phyloP scores from a whole-genome alignment of 2,888 invertebrate species.

The Mythimna lalbum region DNA sequence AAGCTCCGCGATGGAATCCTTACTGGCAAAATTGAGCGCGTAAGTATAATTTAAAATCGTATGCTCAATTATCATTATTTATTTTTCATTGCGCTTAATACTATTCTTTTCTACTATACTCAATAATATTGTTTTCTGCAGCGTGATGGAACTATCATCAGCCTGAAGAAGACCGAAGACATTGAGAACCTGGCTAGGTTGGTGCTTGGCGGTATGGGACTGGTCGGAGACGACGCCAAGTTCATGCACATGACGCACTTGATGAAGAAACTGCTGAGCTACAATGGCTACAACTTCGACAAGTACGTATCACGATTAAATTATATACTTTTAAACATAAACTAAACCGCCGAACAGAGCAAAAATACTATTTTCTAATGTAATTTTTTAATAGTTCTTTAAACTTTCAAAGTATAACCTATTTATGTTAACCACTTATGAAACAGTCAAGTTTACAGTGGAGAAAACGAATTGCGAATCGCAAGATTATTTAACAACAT shows the following conservation, averaged over 20 bases:
- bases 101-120: slow-evolving; percentile 10
- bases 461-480: background rate
- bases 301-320: slow-evolving; percentile 75
- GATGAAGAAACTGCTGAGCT: slow-evolving; percentile 80
- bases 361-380: background rate
- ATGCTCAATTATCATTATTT: background rate
- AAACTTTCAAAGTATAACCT: background rate
- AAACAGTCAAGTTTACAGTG: background rate
- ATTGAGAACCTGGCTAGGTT: slow-evolving; percentile 92
- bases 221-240: slow-evolving; percentile 89
- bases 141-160: slow-evolving; percentile 91
- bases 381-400: background rate
- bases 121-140: slow-evolving; percentile 54
- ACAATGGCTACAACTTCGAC: slow-evolving; percentile 81
- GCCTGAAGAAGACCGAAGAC: slow-evolving; percentile 92
- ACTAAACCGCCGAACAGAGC: background rate
- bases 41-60: slow-evolving; percentile 67
- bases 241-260: slow-evolving; percentile 83
- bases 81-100: background rate
- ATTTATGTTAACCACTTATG: too few relatives aligned
- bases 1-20: slow-evolving; percentile 88
- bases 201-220: slow-evolving; percentile 91
- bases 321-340: background rate
- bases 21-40: slow-evolving; percentile 81
- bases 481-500: background rate